Percentiles rank a stretch among this genome's conserved stretches.
phyloP scores from a whole-genome alignment of 1,140 invertebrate genomes.

The Sinonovacula constricta region DNA sequence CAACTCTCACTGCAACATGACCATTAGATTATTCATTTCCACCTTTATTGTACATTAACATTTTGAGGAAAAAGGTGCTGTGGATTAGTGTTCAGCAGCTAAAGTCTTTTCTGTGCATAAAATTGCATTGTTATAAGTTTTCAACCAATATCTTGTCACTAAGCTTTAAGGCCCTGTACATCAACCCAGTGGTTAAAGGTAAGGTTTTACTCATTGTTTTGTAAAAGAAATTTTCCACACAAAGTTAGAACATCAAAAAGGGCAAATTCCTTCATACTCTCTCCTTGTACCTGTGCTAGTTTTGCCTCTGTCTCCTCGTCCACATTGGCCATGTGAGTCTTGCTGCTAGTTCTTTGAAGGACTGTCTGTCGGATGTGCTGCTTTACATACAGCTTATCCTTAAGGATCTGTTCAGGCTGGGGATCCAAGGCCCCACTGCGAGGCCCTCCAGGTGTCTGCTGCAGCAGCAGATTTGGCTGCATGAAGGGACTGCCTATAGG shows the following conservation, averaged over 20 bases:
- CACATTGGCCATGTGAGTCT: slow-evolving; percentile 83
- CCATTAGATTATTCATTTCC: no score
- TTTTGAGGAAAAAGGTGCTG: no score
- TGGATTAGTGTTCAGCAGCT: no score
- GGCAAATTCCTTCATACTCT: background rate
- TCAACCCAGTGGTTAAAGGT: no score
- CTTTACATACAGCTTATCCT: slow-evolving; percentile 59
- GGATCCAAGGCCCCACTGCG: slow-evolving; percentile 34
- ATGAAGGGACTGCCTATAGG: slow-evolving; percentile 96
- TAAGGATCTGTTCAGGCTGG: slow-evolving; percentile 50
- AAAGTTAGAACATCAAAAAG: no score
- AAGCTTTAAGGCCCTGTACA: no score
- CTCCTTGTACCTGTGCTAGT: slow-evolving; percentile 74
- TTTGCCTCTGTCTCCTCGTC: slow-evolving; percentile 82
- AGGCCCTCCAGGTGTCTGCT: slow-evolving; percentile 75
- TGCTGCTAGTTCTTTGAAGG: slow-evolving; percentile 86
- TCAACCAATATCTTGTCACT: no score
- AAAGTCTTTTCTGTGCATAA: no score
- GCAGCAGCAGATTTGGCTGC: slow-evolving; percentile 84
- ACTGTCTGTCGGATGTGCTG: slow-evolving; percentile 95
- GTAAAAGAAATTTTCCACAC: no score
- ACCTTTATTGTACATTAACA: no score
- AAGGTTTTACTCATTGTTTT: background rate
- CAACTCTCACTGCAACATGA: no score
- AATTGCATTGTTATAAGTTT: no score